A percentile compares a stretch with the other conserved stretches of the same genome.
Conservation (phyloP, 2,113 vertebrate species). For the Petroica traversi region DNA sequence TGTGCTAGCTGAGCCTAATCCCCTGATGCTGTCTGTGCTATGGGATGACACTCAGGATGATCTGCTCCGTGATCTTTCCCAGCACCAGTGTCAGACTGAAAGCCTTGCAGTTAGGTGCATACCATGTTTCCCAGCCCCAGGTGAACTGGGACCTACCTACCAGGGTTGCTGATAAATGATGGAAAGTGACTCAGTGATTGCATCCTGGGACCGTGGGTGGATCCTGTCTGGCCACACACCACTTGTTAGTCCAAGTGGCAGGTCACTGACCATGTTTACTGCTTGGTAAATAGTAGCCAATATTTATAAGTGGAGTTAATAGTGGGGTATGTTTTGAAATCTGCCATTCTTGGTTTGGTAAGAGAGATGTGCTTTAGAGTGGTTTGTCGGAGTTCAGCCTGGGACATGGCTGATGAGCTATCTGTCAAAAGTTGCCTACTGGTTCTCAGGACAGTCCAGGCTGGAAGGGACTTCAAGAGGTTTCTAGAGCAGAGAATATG, state of each 20-base stretch:
- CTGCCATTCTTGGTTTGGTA: neutral
- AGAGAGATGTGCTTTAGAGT: neutral
- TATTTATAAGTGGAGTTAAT: neutral
- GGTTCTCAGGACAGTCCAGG: neutral
- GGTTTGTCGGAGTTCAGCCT: neutral
- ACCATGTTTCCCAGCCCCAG: neutral
- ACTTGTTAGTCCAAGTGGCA: neutral
- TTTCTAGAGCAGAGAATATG: neutral
- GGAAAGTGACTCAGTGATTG: neutral
- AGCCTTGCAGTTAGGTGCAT: no score
- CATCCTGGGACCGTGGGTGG: neutral
- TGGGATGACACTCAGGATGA: fast-evolving
- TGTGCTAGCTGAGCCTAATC: neutral
- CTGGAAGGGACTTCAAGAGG: neutral
- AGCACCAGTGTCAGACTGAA: fast-evolving
- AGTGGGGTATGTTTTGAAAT: neutral
- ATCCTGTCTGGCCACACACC: neutral
- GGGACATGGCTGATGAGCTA: neutral
- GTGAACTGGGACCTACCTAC: neutral
- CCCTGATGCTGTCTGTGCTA: neutral
- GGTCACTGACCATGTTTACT: neutral
- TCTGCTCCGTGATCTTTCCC: neutral
- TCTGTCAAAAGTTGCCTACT: neutral
- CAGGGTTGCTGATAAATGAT: neutral
- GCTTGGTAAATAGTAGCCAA: neutral